These are phyloP conservation scores for Australoheros scitulus DNA, from an alignment of 2,113 vertebrate genomes.

Conservation along the genomic window DNA sequence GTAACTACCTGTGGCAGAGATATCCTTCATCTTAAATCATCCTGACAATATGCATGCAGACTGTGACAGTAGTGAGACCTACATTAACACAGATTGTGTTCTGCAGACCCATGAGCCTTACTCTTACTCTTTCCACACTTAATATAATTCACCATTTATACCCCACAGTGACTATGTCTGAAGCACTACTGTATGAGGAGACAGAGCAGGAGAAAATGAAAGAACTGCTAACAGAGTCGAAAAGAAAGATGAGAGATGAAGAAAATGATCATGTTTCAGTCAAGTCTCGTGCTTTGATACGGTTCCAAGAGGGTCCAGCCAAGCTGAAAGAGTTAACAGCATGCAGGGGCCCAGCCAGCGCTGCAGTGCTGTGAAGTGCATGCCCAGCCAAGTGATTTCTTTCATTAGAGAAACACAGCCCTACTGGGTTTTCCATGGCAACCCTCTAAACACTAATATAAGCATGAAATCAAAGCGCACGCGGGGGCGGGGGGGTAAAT, in stretches of 20 bases:
- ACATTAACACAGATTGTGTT: constrained; percentile 13
- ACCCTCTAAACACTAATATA: constrained; percentile 38
- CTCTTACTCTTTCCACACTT: constrained; percentile 13
- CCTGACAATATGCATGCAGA: constrained; percentile 13
- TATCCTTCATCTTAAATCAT: constrained; percentile 25
- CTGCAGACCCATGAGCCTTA: constrained; percentile 9
- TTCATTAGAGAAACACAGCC: constrained; percentile 54
- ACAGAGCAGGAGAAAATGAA: not conserved
- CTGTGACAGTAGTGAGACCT: constrained; percentile 4
- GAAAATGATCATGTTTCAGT: not conserved
- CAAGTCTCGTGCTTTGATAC: not conserved
- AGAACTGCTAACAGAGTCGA: not conserved
- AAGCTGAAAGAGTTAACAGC: constrained; percentile 28
- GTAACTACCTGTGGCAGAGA: constrained; percentile 16
- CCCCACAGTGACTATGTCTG: not conserved
- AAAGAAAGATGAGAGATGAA: not conserved
- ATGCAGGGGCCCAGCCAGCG: constrained; percentile 5
- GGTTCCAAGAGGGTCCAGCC: constrained; percentile 7
- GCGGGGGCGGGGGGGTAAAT: constrained; percentile 42
- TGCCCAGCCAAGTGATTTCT: constrained; percentile 42
- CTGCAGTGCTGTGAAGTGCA: constrained; percentile 43
- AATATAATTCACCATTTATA: constrained; percentile 22
- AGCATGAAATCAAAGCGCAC: constrained; percentile 50
- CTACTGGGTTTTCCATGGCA: constrained; percentile 54
- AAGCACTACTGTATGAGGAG: not conserved